phyloP scores from a whole-genome alignment of 2,797 vertebrate species.

The Acanthornis magna region DNA sequence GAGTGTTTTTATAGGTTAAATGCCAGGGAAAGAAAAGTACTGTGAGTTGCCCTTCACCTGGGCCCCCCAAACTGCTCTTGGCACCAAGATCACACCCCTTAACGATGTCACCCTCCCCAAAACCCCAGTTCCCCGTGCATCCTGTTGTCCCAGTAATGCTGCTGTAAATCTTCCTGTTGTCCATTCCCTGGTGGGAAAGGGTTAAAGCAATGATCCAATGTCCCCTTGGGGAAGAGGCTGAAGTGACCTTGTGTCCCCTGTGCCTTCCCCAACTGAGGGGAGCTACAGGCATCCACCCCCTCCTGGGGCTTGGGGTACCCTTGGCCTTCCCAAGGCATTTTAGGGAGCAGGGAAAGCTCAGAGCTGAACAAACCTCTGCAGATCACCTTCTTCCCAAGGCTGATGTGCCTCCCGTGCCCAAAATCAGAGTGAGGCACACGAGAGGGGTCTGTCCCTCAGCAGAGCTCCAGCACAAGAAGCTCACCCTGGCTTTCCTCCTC shows the following conservation, averaged over 20 bases:
- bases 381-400: neutral
- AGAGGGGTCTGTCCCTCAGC: neutral
- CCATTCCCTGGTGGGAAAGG: neutral
- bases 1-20: neutral
- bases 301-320: neutral
- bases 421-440: neutral
- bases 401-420: neutral
- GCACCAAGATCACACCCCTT: neutral
- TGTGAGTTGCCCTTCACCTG: neutral
- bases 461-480: neutral
- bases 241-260: fast-evolving
- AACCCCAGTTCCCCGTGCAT: too few relatives aligned
- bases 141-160: neutral
- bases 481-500: neutral
- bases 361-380: neutral
- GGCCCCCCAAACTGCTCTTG: fast-evolving
- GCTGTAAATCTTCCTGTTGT: neutral
- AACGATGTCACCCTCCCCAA: too few relatives aligned
- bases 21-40: neutral
- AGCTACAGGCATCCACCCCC: neutral
- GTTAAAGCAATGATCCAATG: neutral
- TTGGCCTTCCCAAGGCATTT: neutral
- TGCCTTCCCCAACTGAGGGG: neutral
- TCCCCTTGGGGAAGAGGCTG: neutral
- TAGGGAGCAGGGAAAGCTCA: neutral